These are phyloP conservation scores for Drosophila punjabiensis DNA, from an alignment of 1,140 invertebrate genomes.

Conservation along the genomic window DNA sequence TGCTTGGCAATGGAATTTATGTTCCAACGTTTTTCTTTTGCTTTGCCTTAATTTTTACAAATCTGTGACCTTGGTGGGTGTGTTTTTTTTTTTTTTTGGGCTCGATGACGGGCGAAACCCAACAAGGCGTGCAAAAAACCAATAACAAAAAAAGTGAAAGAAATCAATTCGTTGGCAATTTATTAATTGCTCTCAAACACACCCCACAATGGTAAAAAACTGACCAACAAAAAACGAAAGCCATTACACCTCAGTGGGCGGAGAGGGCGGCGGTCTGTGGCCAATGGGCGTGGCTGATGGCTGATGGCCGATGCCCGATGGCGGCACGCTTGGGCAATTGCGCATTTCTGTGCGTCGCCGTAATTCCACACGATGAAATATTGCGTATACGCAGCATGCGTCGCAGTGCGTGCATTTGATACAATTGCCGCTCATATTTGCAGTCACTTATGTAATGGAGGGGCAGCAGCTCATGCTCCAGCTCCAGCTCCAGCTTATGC, in stretches of 20 bases:
- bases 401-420: slow-evolving; percentile 60
- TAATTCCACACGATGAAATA: slow-evolving; percentile 78
- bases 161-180: slow-evolving; percentile 53
- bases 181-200: slow-evolving; percentile 66
- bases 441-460: slow-evolving; percentile 62
- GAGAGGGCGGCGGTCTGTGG: background rate
- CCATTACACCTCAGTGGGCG: slow-evolving; percentile 12
- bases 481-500: background rate
- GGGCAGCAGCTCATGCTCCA: background rate
- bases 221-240: slow-evolving; percentile 20
- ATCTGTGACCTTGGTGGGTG: slow-evolving; percentile 43
- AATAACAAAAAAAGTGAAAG: slow-evolving; percentile 32
- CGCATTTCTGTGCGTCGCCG: slow-evolving; percentile 79
- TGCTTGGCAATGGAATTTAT: slow-evolving; percentile 75
- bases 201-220: slow-evolving; percentile 10
- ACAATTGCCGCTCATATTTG: slow-evolving; percentile 65
- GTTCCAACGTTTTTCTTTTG: slow-evolving; percentile 56
- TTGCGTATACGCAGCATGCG: slow-evolving; percentile 74
- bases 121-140: slow-evolving; percentile 5
- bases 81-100: slow-evolving; percentile 3
- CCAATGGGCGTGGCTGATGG: slow-evolving; percentile 16
- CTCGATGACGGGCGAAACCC: slow-evolving; percentile 29
- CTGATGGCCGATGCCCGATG: background rate
- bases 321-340: slow-evolving; percentile 60
- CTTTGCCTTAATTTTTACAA: slow-evolving; percentile 50